Base-by-base conservation (phyloP, 2,797 vertebrate genomes). In the Eulemur coronatus region DNA sequence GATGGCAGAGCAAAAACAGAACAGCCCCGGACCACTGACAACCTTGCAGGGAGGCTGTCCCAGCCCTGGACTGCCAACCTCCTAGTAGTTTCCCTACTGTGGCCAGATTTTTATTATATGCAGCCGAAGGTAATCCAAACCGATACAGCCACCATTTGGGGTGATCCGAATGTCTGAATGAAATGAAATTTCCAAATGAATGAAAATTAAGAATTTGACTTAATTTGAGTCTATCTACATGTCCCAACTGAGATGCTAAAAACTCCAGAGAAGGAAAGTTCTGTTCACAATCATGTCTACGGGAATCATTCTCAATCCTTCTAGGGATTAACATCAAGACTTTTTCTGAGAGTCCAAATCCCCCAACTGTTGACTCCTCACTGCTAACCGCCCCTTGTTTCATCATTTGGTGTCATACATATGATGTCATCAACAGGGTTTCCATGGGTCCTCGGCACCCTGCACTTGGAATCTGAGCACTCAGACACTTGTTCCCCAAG, bases 401-500 rank as follows among this genome's bases (percentile, higher is more conserved):
- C 57, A 4, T 91, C 91, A 76, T 7, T 11, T 41, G 41, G 20
- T 76, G 35, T 61, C 70, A 79, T n/a, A 48, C 78, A 57, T 8
- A 4, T 2, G 6, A 86, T 28, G 28, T 52, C 73, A 50, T 24
- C 61, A 8, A 13, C 46, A 38, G 69, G 41, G 41, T 59, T 84
- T 86, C 75, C 75, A 14, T 0, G 26, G 90, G 86, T 84, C 92
- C n/a, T 20, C 43, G 17, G 38, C 57, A 41, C 6, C 1, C 0
- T 33, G 55, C 3, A 1, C 57, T 0, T 28, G 70, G 69, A 93
- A 89, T 57, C 57, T 33, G 41, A 94, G 38, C 72, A 33, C 88
- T 72, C 13, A 28, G 85, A 94, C 67, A 52, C 41, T 78, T 72
- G 61, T 52, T 85, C 78, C 63, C 73, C 28, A 55, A 79, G 33